A percentile compares a stretch with the other conserved stretches of the same genome.
These are phyloP conservation scores for Rhombomys opimus DNA, from an alignment of 2,113 vertebrate species.

Conservation along the genomic window DNA sequence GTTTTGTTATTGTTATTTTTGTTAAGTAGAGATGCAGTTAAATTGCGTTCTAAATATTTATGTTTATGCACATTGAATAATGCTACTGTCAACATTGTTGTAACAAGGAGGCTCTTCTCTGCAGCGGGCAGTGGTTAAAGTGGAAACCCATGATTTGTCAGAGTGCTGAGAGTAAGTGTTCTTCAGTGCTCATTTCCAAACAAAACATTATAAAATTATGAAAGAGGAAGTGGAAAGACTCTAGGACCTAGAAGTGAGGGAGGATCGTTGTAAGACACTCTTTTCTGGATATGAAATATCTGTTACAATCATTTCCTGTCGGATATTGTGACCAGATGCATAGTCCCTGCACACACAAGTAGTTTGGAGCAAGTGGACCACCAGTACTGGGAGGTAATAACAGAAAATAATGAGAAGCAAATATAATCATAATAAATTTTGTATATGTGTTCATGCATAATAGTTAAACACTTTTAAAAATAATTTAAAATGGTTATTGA, in stretches of 20 bases:
- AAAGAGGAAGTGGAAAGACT: not conserved
- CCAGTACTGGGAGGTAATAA: not conserved
- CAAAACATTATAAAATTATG: not conserved
- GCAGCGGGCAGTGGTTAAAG: not conserved
- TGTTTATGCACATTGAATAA: not conserved
- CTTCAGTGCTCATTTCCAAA: too few relatives aligned
- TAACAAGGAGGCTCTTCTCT: not conserved
- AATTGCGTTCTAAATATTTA: not conserved
- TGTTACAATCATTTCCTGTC: not conserved
- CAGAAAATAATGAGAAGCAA: too few relatives aligned
- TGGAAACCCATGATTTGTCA: too few relatives aligned
- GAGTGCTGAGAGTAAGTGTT: too few relatives aligned
- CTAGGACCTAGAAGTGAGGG: not conserved
- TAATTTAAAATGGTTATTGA: not conserved
- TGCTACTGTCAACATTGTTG: not conserved
- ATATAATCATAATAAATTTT: not conserved
- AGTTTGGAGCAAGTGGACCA: not conserved
- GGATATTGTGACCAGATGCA: not conserved
- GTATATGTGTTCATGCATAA: not conserved
- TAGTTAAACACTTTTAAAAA: not conserved
- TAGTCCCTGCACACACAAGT: not conserved
- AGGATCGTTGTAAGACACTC: not conserved
- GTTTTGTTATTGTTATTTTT: too few relatives aligned
- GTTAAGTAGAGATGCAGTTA: not conserved
- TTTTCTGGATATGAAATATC: not conserved